These are phyloP conservation scores for Bombus huntii DNA, from an alignment of 1,140 invertebrate genomes.

Conservation along the genomic window DNA sequence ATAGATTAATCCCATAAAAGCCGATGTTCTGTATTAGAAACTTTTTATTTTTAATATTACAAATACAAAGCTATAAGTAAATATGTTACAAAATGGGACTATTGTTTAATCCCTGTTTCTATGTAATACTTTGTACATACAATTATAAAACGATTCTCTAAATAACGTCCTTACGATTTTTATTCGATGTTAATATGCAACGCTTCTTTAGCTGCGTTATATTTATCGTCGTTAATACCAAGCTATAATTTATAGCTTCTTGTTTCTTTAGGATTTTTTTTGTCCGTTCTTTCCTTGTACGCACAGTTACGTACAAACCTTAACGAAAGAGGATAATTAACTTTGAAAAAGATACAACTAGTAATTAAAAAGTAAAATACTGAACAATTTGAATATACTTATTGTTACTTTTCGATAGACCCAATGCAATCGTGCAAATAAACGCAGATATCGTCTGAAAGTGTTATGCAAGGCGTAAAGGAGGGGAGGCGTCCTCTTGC, in stretches of 20 bases:
- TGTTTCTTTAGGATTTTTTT: background rate
- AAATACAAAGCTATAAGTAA: background rate
- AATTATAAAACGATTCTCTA: slow-evolving; percentile 31
- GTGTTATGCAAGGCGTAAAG: too few species aligned
- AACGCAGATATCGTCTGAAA: too few species aligned
- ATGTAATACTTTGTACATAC: slow-evolving; percentile 49
- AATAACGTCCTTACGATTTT: background rate
- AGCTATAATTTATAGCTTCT: background rate
- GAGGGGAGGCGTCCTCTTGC: too few species aligned
- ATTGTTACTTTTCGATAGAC: too few species aligned
- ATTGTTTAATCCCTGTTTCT: slow-evolving; percentile 12
- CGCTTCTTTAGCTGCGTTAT: too few species aligned
- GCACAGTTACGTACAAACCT: too few species aligned
- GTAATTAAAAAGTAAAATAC: too few species aligned
- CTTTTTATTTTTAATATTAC: slow-evolving; percentile 30
- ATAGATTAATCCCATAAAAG: background rate
- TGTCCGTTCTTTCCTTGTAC: rapidly evolving
- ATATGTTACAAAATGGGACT: background rate
- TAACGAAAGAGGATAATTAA: too few species aligned
- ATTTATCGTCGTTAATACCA: background rate
- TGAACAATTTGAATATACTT: too few species aligned
- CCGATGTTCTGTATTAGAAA: background rate
- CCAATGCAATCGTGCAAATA: too few species aligned
- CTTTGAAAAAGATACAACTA: too few species aligned
- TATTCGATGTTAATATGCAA: background rate